These are phyloP conservation scores for Natator depressus DNA, from an alignment of 2,113 vertebrate species.

Conservation along the genomic window DNA sequence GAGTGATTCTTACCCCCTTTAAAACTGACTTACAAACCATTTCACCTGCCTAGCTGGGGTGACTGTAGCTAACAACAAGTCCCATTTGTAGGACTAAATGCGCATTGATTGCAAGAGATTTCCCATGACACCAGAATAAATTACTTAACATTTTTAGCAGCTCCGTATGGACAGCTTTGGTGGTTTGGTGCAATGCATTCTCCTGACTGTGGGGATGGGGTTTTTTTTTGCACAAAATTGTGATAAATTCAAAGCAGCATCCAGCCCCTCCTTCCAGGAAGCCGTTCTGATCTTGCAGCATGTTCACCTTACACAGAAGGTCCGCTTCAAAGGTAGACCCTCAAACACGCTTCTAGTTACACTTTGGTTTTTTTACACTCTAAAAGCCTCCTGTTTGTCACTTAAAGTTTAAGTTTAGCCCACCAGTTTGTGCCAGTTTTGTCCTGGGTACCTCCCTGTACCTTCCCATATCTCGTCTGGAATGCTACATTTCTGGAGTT, in stretches of 20 bases:
- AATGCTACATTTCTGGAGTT: not conserved
- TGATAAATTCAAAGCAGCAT: not conserved
- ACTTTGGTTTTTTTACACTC: not conserved
- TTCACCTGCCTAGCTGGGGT: not conserved
- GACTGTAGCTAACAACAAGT: not conserved
- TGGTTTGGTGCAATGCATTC: not conserved
- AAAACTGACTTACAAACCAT: not conserved
- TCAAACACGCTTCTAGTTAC: not conserved
- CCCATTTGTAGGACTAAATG: not conserved
- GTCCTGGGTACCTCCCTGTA: not conserved
- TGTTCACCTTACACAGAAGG: not conserved
- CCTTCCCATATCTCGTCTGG: not conserved
- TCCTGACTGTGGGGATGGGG: not conserved
- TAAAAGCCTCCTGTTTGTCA: not conserved
- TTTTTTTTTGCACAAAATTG: not conserved
- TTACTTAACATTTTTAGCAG: not conserved
- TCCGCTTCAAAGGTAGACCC: not conserved
- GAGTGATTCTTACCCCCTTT: not conserved
- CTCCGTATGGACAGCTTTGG: not conserved
- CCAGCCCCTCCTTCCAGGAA: not conserved
- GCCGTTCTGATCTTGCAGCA: not conserved
- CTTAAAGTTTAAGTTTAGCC: not conserved
- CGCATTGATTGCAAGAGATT: not conserved
- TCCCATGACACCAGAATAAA: not conserved
- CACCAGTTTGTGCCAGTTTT: not conserved